These are phyloP conservation scores for Climacteris rufus DNA, from an alignment of 2,113 vertebrate species.

Conservation along the genomic window DNA sequence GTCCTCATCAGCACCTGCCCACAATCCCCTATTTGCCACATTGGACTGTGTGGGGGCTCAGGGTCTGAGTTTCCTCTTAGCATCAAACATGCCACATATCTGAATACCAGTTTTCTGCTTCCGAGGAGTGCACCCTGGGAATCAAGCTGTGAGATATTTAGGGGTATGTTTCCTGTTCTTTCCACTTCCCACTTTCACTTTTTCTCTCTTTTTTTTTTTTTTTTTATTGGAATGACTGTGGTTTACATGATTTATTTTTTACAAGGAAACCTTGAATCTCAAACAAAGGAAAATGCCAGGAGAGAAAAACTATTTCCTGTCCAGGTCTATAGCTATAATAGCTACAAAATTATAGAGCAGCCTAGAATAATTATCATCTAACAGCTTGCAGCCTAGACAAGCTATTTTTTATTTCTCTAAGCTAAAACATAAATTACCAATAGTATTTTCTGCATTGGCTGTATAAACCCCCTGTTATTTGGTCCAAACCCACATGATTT, in stretches of 20 bases:
- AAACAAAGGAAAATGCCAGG: not conserved
- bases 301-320: not conserved
- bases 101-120: not conserved
- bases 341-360: not conserved
- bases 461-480: not conserved
- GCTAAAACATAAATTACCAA: conserved; percentile 1
- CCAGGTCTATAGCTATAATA: not conserved
- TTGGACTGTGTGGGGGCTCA: not conserved
- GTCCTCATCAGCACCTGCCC: not conserved
- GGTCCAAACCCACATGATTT: not conserved
- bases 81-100: not conserved
- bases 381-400: not conserved
- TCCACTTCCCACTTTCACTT: not conserved
- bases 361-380: not conserved
- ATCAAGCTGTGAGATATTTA: not conserved
- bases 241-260: not conserved
- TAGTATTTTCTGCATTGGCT: not conserved
- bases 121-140: not conserved
- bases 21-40: not conserved
- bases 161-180: not conserved
- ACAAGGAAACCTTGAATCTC: not conserved
- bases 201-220: not conserved
- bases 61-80: not conserved
- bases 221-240: not conserved
- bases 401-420: not conserved